Conservation (phyloP, 2,888 invertebrate species). For the Ypsolopha scabrella region DNA sequence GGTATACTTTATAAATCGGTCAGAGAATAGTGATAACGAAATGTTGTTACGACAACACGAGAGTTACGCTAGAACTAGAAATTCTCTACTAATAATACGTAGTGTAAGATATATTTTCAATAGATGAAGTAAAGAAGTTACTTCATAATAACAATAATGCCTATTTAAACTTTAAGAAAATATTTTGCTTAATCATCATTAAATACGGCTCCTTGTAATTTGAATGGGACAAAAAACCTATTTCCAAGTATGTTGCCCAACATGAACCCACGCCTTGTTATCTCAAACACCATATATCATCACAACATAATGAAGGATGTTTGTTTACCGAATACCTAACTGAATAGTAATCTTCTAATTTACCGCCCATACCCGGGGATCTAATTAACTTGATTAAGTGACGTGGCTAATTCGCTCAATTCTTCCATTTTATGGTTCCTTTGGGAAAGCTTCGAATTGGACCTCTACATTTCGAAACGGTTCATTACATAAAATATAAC, state of each 20-base stretch:
- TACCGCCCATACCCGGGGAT: constrained; percentile 9
- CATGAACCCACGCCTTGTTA: constrained; percentile 13
- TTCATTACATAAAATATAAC: background rate
- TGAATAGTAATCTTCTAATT: constrained; percentile 14
- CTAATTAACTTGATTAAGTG: constrained; percentile 26
- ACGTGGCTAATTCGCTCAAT: constrained; percentile 25
- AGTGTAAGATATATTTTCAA: no score
- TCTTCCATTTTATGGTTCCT: constrained; percentile 27
- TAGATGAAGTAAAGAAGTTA: no score
- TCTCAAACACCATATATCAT: background rate
- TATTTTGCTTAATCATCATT: no score
- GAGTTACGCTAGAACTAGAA: no score
- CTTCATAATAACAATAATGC: no score
- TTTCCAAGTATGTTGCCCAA: background rate
- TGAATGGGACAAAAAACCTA: background rate
- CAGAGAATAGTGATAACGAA: no score
- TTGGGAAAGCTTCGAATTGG: constrained; percentile 8
- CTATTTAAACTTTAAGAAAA: no score
- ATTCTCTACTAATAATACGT: no score
- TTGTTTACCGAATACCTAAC: constrained; percentile 18
- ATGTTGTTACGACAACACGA: no score
- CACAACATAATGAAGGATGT: constrained; percentile 4
- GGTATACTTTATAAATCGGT: no score
- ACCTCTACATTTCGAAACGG: constrained; percentile 8
- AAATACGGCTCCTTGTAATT: background rate